Conservation (phyloP, 2,113 vertebrate genomes). For the Hippoglossus stenolepis region DNA sequence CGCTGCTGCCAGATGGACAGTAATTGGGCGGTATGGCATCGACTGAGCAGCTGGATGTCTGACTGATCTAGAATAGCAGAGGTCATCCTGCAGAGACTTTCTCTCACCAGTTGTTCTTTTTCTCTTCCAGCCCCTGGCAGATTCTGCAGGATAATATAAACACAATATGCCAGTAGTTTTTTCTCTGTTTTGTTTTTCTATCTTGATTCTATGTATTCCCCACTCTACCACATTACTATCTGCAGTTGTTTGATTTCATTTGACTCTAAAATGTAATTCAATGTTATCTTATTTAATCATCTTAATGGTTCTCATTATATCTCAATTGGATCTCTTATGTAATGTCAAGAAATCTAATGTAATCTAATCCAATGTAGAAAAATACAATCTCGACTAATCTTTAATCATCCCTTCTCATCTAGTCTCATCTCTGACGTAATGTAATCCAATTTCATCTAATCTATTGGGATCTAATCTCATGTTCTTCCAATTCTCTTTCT, state of each 20-base stretch:
- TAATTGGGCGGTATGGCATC: slow-evolving; percentile 32
- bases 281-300: not conserved
- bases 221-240: not conserved
- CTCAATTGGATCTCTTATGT: not conserved
- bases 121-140: not conserved
- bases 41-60: slow-evolving; percentile 49
- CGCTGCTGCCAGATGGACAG: slow-evolving; percentile 49
- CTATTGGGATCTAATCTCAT: not conserved
- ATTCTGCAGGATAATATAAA: not conserved
- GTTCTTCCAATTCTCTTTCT: no score
- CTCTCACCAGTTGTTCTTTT: not conserved
- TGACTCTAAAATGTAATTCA: not conserved
- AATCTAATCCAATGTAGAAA: not conserved
- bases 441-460: not conserved
- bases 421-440: not conserved
- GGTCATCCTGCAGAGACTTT: slow-evolving; percentile 19
- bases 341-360: not conserved
- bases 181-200: not conserved
- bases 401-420: no score
- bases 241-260: not conserved
- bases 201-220: not conserved
- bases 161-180: not conserved
- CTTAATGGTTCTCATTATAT: not conserved
- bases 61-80: slow-evolving; percentile 28
- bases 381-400: not conserved